Base-by-base conservation (phyloP, 2,113 vertebrate genomes). In the Nothobranchius kuhntae region DNA sequence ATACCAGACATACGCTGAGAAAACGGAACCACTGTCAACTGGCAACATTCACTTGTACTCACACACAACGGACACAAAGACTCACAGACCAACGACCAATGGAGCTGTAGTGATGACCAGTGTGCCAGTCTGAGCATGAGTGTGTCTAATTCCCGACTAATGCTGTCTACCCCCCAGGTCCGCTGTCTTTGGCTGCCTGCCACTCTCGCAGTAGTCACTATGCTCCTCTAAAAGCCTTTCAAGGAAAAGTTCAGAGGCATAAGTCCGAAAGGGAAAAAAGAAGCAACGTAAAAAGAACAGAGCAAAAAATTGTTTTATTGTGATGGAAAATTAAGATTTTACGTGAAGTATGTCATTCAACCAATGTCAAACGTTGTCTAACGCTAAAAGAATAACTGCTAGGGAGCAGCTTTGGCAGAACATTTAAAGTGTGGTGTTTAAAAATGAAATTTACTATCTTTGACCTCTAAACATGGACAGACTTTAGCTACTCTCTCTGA, bases 151-250 rank as follows among this genome's bases (percentile, higher is more conserved):
- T 83, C 78, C 54, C 53, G 12, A 61, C 78, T 86, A 86, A 87
- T 87, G 84, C 71, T 83, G 87, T 72, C 89, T 83, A 80, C 85
- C 89, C 90, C 87, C 71, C 42, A 85, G 90, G 90, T 82, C 83
- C 80, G 83, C 76, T 88, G 82, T 84, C 78, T 69, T 86, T 91
- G 93, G 92, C 84, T 81, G 77, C 66, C 78, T 93, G 92, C 93
- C 87, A 85, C 82, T 88, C 75, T 72, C 75, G 78, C 74, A 83
- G 83, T 83, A 78, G 81, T 87, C 83, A 85, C 74, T 83, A 50
- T 61, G 70, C 72, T 89, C 59, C 81, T 85, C 81, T 84, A 80
- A 90, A 89, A 87, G 85, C 84, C 75, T 83, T 87, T 89, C 85
- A 84, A 87, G 83, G 65, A 84, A 82, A 80, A 72, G 61, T 65